Evolutionary conservation across 2,113 vertebrate species (phyloP), one percentile per base, ranked within the genome.

Genomic region (Panthera tigris): DNA sequence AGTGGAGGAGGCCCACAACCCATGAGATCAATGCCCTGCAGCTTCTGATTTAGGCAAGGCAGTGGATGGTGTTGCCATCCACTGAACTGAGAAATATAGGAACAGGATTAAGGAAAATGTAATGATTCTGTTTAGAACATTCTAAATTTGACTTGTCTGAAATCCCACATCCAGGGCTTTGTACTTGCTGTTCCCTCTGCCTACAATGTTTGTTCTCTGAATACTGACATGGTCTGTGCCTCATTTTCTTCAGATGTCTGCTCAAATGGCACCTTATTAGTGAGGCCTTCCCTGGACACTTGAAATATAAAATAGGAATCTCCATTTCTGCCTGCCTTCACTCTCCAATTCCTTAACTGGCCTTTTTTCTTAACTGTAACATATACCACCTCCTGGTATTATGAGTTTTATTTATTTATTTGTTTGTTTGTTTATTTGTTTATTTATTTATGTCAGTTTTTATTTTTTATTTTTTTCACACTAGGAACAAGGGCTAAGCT

Each of bases 211-310:
- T 96, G 23, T 86, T 39, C 48, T 93, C 39, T 84, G 55, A 76
- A 80, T 80, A 94, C 29, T 41, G 57, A 31, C 12, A 85, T 81
- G 19, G 41, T 68, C 76, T 96, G 31, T 8, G 19, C 50, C 41
- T 81, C 50, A 69, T 7, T 96, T 95, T 61, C n/a, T 96, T 91
- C 65, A 91, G 33, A 50, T 68, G 19, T 93, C 50, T 88, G n/a
- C 18, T 96, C 45, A 68, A 79, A 80, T 89, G 65, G 85, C n/a
- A 89, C 36, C 31, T 90, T 52, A 76, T 74, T 91, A 95, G 11
- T 94, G 65, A 92, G 23, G 69, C 9, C 5, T 91, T 69, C 9
- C 65, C 19, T 91, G n/a, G 48, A 91, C 18, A 91, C 45, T 81
- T 89, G 57, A 45, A 82, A 81, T 73, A 74, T 89, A 78, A 94